Conservation (phyloP, 2,797 vertebrate genomes). For the Loris lydekkerianus region DNA sequence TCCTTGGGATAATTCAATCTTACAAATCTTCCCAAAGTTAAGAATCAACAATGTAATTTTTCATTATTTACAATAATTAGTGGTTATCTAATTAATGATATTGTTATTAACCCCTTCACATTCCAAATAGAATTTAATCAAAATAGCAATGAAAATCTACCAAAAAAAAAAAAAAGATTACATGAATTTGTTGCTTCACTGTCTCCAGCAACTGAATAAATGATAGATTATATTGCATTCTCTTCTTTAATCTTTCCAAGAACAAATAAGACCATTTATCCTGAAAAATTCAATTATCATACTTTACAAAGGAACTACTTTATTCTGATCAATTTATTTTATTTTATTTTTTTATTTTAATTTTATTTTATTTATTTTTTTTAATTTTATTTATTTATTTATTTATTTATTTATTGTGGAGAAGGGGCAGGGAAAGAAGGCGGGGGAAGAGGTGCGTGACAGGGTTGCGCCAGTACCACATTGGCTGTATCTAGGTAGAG, state of each 20-base stretch:
- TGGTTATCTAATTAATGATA: slow-evolving; percentile 56
- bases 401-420: no score
- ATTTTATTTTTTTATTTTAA: neutral
- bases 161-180: neutral
- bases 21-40: slow-evolving; percentile 60
- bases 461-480: no score
- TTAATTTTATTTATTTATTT: no score
- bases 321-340: neutral
- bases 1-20: slow-evolving; percentile 68
- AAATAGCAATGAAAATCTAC: neutral
- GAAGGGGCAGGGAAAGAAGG: no score
- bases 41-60: slow-evolving; percentile 66
- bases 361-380: no score
- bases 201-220: neutral
- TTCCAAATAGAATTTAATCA: slow-evolving; percentile 28
- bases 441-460: no score
- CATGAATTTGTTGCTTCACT: neutral
- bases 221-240: neutral
- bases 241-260: neutral
- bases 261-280: neutral
- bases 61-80: slow-evolving; percentile 45
- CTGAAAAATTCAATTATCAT: neutral
- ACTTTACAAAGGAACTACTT: neutral
- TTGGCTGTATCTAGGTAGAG: no score
- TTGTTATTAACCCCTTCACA: slow-evolving; percentile 15